Percentiles rank a stretch among this genome's conserved stretches.
These are phyloP conservation scores for Poicephalus meyeri DNA, from an alignment of 2,113 vertebrate species.

Conservation along the genomic window DNA sequence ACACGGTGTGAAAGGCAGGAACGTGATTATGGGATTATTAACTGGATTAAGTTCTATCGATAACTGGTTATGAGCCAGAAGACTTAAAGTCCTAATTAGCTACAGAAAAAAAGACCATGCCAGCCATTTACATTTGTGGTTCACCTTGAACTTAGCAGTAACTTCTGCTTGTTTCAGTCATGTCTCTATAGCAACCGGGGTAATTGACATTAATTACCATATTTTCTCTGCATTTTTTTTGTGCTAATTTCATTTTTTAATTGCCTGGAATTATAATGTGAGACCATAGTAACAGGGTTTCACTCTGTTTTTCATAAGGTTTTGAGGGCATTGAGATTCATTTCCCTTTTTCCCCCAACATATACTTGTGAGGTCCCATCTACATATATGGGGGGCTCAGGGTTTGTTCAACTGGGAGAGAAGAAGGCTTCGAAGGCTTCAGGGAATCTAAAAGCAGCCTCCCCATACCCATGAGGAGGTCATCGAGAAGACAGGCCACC, in stretches of 20 bases:
- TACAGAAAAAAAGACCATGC: constrained; percentile 26
- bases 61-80: constrained; percentile 54
- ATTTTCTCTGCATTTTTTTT: constrained; percentile 44
- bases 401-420: not conserved
- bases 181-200: constrained; percentile 66
- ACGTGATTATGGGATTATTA: constrained; percentile 66
- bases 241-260: constrained; percentile 64
- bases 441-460: not conserved
- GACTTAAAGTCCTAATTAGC: constrained; percentile 40
- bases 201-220: constrained; percentile 72
- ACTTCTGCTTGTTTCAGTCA: constrained; percentile 59
- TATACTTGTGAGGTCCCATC: not conserved
- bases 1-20: too few relatives aligned
- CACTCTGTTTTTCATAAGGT: not conserved
- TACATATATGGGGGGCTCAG: too few relatives aligned
- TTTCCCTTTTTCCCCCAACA: accelerated
- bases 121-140: constrained; percentile 16
- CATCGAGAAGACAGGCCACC: not conserved
- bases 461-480: not conserved
- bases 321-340: not conserved
- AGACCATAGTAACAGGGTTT: not conserved
- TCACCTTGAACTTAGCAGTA: constrained; percentile 69
- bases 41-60: constrained; percentile 62
- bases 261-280: constrained; percentile 34
- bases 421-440: not conserved